Percentiles rank a stretch among this genome's conserved stretches.
Evolutionary conservation across 2,113 vertebrate genomes (phyloP).

Genomic region (Oreochromis spilurus): DNA sequence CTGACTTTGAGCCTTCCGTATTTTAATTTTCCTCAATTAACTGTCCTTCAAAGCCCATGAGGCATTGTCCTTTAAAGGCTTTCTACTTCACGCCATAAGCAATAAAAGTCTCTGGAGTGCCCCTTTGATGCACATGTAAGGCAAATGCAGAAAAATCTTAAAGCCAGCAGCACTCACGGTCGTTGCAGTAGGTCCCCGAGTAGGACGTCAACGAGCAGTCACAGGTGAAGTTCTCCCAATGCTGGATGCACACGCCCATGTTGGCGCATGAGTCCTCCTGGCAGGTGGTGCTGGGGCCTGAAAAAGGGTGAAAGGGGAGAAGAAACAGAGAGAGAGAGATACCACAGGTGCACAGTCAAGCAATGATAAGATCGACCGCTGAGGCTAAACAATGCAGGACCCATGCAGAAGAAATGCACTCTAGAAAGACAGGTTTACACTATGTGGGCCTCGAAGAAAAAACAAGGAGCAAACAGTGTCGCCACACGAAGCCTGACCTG

Average conservation of each 20-base stretch:
- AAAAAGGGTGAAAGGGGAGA: not conserved
- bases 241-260: constrained; percentile 95
- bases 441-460: constrained; percentile 22
- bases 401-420: constrained; percentile 55
- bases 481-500: constrained; percentile 37
- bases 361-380: not conserved
- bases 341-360: constrained; percentile 18
- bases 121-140: not conserved
- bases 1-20: not conserved
- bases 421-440: not conserved
- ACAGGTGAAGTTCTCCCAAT: constrained; percentile 96
- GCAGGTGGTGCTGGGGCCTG: constrained; percentile 93
- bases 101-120: not conserved
- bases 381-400: constrained; percentile 19
- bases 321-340: not conserved
- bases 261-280: constrained; percentile 97
- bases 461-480: constrained; percentile 48
- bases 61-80: no score
- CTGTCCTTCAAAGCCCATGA: not conserved
- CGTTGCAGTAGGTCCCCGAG: constrained; percentile 91
- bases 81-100: not conserved
- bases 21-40: not conserved
- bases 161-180: constrained; percentile 82
- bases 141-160: not conserved
- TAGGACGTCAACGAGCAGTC: constrained; percentile 99